Evolutionary conservation across 2,888 invertebrate species (phyloP), one percentile per base, ranked within the genome.

Genomic region (Drosophila imparisetae): DNA sequence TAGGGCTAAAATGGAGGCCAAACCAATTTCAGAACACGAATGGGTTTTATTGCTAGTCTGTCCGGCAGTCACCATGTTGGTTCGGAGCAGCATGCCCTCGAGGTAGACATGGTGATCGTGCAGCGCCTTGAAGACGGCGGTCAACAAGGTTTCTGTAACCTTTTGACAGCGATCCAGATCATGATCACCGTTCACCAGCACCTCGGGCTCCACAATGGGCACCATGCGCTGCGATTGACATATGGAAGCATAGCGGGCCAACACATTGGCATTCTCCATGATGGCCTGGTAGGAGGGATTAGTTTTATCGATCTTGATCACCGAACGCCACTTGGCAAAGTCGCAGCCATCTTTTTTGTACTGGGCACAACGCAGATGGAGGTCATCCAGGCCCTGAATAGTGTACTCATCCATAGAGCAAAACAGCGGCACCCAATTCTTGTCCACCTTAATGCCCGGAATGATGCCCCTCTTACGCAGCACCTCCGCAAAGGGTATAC

Each of bases 321-420:
- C 98, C 92, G 97, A 97, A 91, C 99, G 96, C 99, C 99, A 99
- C 93, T 99, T 99, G 92, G 99, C 98, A 93, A 99, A 99, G 92
- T 98, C 97, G 93, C 98, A 98, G 57, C 98, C 98, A 89, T 97
- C 97, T 93, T 98, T 98, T 94, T 98, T 98, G 95, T 98, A 99
- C 93, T 98, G 97, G 63, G 98, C 97, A 94, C 98, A 99, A 80
- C 99, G 96, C 91, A 96, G 96, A 83, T 96, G 96, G 91, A 99
- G 94, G 92, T 98, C 97, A 92, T 99, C 99, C 84, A 99, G 95
- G 93, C 98, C 99, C 94, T 99, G 99, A 63, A 99, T 99, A 81
- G 99, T 99, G 94, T 96, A 96, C 93, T 99, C 99, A 90, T 97
- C 97, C 90, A 98, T 96, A 76, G 98, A 97, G 72, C 99, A 99